Evolutionary conservation across 2,888 invertebrate species (phyloP), one percentile per base, ranked within the genome.

Genomic region (Drosophila anomalata): DNA sequence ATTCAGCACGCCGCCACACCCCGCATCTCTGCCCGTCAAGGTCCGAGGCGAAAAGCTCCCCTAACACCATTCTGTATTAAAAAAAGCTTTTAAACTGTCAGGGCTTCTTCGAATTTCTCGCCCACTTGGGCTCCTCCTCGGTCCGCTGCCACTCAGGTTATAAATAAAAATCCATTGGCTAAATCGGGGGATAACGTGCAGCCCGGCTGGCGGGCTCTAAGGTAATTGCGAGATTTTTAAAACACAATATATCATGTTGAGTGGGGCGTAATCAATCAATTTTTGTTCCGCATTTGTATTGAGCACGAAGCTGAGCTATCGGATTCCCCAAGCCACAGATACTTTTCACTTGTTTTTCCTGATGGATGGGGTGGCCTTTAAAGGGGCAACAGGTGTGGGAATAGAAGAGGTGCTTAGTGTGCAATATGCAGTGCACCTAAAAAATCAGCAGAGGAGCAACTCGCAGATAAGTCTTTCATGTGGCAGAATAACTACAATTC

Each of bases 61-160:
- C 57, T 47, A 60, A 47, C 70, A 36, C 51, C 51, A 39, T 46
- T 48, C 36, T 78, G 67, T 87, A 86, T 84, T 80, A 80, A 88
- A 84, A 83, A 88, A 84, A 83, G 87, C 84, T 84, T 88, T 84
- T 88, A 88, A 84, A 88, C 84, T 84, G 84, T 84, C 84, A 84
- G 50, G 65, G 62, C 42, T 33, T 31, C 57, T 53, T 61, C 69
- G 76, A 66, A 50, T 56, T 56, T 73, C 52, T 33, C 52, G 52
- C 31, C 50, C 33, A 54, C 44, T 44, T 56, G 29, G 48, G 51
- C 20, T 9, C 36, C 33, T 42, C 4, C 44, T 36, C 46, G 9
- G 29, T 50, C 36, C 24, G 36, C 52, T 56, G 59, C 51, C 61
- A 53, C 44, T 29, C 24, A 46, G 62, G 72, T 56, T 78, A 81